phyloP scores from a whole-genome alignment of 2,888 invertebrate genomes.

The Epirrhoe tristata region DNA sequence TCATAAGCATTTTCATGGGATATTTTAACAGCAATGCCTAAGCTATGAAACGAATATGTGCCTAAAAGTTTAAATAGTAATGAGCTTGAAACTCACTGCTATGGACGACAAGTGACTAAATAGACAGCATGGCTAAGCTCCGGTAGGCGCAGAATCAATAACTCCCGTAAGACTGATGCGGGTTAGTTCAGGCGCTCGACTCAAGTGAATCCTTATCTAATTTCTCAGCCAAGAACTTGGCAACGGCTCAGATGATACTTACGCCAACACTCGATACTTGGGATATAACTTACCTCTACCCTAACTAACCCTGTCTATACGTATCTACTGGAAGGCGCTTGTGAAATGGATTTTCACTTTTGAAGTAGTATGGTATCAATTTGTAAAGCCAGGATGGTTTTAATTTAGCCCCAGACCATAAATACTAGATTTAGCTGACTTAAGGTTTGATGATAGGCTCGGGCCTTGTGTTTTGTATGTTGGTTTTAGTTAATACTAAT shows the following conservation, averaged over 20 bases:
- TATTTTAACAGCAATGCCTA: no score
- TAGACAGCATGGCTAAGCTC: background rate
- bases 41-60: no score
- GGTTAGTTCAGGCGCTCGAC: conserved; percentile 16
- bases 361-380: background rate
- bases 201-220: conserved; percentile 29
- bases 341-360: background rate
- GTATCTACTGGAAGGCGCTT: background rate
- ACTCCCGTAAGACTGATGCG: background rate
- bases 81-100: background rate
- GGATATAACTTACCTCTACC: conserved; percentile 5
- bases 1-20: no score
- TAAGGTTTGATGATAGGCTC: no score
- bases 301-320: background rate
- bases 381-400: background rate
- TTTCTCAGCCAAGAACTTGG: conserved; percentile 22
- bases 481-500: no score
- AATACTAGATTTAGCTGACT: no score
- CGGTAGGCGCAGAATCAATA: conserved; percentile 8
- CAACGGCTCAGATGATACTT: conserved; percentile 16
- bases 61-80: background rate
- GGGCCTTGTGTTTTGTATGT: no score
- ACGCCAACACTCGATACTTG: conserved; percentile 21
- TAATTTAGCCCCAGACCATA: no score
- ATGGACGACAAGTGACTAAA: background rate